Base-by-base conservation (phyloP, 23 tunicate genomes). In the Ascidia mentula region DNA sequence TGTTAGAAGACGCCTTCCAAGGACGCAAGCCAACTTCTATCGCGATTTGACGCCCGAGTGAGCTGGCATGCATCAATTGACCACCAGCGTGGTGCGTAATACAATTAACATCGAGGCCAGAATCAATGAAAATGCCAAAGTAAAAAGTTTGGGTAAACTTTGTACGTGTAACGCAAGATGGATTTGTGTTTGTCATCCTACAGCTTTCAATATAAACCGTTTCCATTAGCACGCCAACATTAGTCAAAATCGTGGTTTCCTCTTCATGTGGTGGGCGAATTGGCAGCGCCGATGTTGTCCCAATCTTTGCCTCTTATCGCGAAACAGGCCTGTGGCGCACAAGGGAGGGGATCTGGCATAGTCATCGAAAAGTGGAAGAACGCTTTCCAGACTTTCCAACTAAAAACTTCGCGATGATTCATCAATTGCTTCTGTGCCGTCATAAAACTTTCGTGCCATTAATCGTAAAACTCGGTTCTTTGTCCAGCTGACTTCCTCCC, bases 1-100 rank as follows among this genome's bases (percentile, higher is more conserved):
- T 53, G 13, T 53, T 53, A 53, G 65, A 53, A 53, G 65, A 20
- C 65, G 65, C 65, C 65, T 53, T 53, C 65, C 65, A 53, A 53
- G 65, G 24, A 53, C 22, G 13, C 24, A n/a, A 28, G 65, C 65
- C 22, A 53, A 53, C 65, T 53, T 5, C 65, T 9, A 53, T 53
- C 4, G 1, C 22, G n/a, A 28, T 28, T 53, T 28, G 13, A 9
- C 65, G 22, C 12, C 22, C 65, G 22, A 26, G 65, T 9, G 13
- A n/a, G 13, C 65, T 5, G 65, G 4, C 22, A 53, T 53, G 65
- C 65, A 53, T 53, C 65, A 53, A 53, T 28, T 53, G 24, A 3
- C 65, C 24, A 5, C n/a, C 24, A 28, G 24, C 65, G 65, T 53
- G 65, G 4, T 26, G 22, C 24, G 65, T 53, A 53, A 53, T 53